Evolutionary conservation across 1,140 invertebrate genomes (phyloP).

Genomic region (Cyrtorhinus lividipennis): DNA sequence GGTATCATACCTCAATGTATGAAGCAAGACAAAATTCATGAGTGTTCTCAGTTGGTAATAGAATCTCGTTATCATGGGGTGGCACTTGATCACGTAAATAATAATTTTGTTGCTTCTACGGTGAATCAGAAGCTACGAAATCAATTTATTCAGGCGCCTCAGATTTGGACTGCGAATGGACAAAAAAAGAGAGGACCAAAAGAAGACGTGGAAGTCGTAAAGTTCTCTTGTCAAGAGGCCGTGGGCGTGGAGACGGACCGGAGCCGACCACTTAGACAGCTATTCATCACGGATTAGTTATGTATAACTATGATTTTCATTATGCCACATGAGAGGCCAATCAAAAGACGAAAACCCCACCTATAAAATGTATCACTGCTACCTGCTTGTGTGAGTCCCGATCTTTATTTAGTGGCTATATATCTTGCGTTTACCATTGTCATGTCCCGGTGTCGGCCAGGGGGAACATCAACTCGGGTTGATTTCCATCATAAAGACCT

Average conservation of each 20-base stretch:
- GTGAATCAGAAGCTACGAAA: no score
- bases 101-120: no score
- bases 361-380: neutral
- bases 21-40: no score
- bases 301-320: neutral
- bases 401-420: neutral
- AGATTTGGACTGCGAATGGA: no score
- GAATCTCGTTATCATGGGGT: no score
- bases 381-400: neutral
- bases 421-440: neutral
- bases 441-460: neutral
- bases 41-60: no score
- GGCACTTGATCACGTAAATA: no score
- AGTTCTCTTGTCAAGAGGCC: neutral
- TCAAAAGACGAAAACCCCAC: neutral
- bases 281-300: neutral
- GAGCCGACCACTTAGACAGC: neutral
- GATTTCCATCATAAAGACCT: neutral
- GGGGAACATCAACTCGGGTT: neutral
- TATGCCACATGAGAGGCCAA: neutral
- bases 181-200: neutral
- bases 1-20: no score
- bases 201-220: neutral
- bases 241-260: neutral
- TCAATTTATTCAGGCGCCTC: no score